A percentile compares a stretch with the other conserved stretches of the same genome.
phyloP scores from a whole-genome alignment of 2,797 vertebrate genomes.

The Gallinago solitaria region DNA sequence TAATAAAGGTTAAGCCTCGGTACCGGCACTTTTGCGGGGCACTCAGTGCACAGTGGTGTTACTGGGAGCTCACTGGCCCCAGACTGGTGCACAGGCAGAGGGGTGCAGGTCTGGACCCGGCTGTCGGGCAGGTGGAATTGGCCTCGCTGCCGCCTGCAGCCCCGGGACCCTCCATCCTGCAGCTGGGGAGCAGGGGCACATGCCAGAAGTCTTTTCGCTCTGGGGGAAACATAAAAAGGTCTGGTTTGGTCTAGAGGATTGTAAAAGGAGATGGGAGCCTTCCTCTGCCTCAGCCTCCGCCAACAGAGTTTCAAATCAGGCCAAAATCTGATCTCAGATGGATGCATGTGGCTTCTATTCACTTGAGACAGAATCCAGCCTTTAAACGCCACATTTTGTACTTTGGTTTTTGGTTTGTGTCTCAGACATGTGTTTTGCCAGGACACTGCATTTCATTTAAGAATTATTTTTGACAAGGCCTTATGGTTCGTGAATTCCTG shows the following conservation, averaged over 20 bases:
- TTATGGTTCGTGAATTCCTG: constrained; percentile 24
- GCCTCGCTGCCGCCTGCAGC: neutral
- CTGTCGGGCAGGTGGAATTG: neutral
- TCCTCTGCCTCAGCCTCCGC: neutral
- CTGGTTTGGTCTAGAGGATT: neutral
- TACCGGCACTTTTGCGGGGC: constrained; percentile 9
- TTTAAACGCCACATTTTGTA: constrained; percentile 21
- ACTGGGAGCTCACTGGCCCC: neutral
- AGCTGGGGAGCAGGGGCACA: neutral
- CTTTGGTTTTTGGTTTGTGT: constrained; percentile 40
- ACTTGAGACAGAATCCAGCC: constrained; percentile 1
- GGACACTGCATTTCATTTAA: constrained; percentile 50
- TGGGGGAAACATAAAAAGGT: neutral
- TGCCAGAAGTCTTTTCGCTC: neutral
- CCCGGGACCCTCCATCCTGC: neutral
- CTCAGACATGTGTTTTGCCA: constrained; percentile 17
- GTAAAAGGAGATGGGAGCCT: neutral
- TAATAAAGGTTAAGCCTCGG: constrained; percentile 61
- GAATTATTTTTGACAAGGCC: constrained; percentile 41
- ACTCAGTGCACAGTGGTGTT: neutral
- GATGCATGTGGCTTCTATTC: constrained; percentile 44
- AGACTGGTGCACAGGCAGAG: neutral
- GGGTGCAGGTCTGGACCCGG: neutral
- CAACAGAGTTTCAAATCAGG: neutral
- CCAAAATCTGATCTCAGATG: constrained; percentile 32